phyloP scores from a whole-genome alignment of 1,140 invertebrate species.

The Helicoverpa zea region DNA sequence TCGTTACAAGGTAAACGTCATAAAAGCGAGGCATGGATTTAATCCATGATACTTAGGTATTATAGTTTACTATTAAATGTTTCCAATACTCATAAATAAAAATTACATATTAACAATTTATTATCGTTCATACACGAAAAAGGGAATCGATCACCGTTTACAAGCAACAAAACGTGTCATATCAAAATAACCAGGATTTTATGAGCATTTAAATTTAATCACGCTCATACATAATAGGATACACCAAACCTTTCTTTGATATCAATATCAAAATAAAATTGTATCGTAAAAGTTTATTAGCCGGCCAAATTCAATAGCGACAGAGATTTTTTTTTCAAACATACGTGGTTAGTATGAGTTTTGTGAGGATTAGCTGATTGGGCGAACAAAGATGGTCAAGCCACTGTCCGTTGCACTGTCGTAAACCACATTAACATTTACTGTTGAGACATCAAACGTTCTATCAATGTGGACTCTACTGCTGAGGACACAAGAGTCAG shows the following conservation, averaged over 20 bases:
- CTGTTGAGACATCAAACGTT: not conserved
- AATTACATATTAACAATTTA: too few relatives aligned
- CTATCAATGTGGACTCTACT: not conserved
- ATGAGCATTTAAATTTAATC: constrained; percentile 65
- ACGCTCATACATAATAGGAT: constrained; percentile 60
- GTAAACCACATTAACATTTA: constrained; percentile 30
- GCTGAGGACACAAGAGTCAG: not conserved
- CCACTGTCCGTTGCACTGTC: constrained; percentile 48
- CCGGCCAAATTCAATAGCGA: constrained; percentile 57
- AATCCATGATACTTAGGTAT: too few relatives aligned
- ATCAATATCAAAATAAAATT: constrained; percentile 65
- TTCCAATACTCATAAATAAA: constrained; percentile 39
- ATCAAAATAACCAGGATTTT: constrained; percentile 58
- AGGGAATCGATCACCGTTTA: constrained; percentile 44
- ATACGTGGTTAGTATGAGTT: constrained; percentile 60
- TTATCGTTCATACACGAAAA: constrained; percentile 23
- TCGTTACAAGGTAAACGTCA: too few relatives aligned
- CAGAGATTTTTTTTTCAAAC: constrained; percentile 43
- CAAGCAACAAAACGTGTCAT: constrained; percentile 42
- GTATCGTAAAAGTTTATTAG: constrained; percentile 69
- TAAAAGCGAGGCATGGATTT: too few relatives aligned
- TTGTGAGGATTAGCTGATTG: constrained; percentile 61
- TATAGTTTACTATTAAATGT: not conserved
- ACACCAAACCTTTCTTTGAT: constrained; percentile 54
- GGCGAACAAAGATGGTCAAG: constrained; percentile 57